A percentile compares a stretch with the other conserved stretches of the same genome.
These are phyloP conservation scores for Drosophila elegans DNA, from an alignment of 1,140 invertebrate genomes.

Conservation along the genomic window DNA sequence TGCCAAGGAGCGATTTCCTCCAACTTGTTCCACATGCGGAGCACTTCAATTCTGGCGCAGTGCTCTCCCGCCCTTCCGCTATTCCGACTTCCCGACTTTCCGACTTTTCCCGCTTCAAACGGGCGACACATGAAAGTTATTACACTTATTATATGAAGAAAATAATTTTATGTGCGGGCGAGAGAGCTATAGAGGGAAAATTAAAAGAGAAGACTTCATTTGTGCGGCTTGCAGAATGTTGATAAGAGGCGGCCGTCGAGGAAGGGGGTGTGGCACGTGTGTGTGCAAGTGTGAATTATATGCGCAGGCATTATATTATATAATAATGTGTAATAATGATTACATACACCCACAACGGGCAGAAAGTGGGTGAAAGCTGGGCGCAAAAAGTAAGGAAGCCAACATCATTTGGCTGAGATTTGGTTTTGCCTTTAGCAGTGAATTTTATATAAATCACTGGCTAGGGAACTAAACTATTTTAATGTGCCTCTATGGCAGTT, in stretches of 20 bases:
- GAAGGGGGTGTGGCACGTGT: slow-evolving; percentile 36
- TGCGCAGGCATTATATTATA: slow-evolving; percentile 67
- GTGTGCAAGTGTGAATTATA: slow-evolving; percentile 62
- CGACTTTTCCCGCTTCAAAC: slow-evolving; percentile 40
- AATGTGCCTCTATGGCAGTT: too few relatives aligned
- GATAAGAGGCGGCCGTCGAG: slow-evolving; percentile 54
- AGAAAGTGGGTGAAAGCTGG: slow-evolving; percentile 1
- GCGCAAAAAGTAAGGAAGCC: background rate
- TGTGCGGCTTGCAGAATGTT: slow-evolving; percentile 71
- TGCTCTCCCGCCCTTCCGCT: slow-evolving; percentile 16
- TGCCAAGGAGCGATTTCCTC: slow-evolving; percentile 19
- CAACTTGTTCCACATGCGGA: slow-evolving; percentile 5
- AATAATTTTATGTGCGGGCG: slow-evolving; percentile 71
- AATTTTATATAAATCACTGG: background rate
- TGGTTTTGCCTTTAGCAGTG: background rate
- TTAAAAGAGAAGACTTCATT: slow-evolving; percentile 81
- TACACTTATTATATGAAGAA: slow-evolving; percentile 82
- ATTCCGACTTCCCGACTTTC: slow-evolving; percentile 13
- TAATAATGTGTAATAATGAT: slow-evolving; percentile 76
- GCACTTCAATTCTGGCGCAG: slow-evolving; percentile 2
- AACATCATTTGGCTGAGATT: background rate
- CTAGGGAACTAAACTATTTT: too few relatives aligned
- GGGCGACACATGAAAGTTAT: slow-evolving; percentile 79
- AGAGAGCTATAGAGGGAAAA: slow-evolving; percentile 38
- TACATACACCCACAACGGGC: slow-evolving; percentile 28